Evolutionary conservation across 2,797 vertebrate genomes (phyloP).

Genomic region (Gallirallus australis): DNA sequence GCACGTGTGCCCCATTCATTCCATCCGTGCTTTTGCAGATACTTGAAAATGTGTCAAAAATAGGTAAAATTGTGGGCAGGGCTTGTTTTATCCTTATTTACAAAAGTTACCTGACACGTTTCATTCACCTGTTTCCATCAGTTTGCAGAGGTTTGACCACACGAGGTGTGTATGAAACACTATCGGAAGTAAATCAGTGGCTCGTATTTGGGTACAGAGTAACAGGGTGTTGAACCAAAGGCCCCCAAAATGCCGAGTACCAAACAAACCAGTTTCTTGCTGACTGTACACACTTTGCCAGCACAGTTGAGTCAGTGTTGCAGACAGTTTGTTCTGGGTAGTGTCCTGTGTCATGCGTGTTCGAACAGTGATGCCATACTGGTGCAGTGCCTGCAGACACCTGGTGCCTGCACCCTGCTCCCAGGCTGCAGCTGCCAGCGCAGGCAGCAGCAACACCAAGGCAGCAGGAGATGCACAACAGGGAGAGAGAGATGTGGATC

Average conservation of each 20-base stretch:
- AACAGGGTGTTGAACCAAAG: neutral
- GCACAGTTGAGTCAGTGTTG: neutral
- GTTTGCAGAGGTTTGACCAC: rapidly evolving
- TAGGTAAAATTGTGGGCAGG: neutral
- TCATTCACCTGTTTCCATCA: neutral
- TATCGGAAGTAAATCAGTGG: neutral
- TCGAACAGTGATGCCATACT: neutral
- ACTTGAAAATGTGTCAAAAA: neutral
- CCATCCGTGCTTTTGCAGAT: neutral
- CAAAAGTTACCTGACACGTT: neutral
- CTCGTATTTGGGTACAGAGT: neutral
- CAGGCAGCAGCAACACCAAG: neutral
- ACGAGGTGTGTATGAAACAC: neutral
- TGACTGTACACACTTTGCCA: neutral
- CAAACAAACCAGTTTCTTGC: neutral
- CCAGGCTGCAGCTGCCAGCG: neutral
- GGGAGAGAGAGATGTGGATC: neutral
- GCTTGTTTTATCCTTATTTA: neutral
- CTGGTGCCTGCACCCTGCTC: neutral
- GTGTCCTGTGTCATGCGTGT: neutral
- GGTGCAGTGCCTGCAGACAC: neutral
- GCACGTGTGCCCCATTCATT: neutral
- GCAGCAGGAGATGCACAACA: neutral
- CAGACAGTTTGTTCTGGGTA: neutral
- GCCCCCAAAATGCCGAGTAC: neutral